phyloP scores from a whole-genome alignment of 1,140 invertebrate species.

The Trichogramma pretiosum region DNA sequence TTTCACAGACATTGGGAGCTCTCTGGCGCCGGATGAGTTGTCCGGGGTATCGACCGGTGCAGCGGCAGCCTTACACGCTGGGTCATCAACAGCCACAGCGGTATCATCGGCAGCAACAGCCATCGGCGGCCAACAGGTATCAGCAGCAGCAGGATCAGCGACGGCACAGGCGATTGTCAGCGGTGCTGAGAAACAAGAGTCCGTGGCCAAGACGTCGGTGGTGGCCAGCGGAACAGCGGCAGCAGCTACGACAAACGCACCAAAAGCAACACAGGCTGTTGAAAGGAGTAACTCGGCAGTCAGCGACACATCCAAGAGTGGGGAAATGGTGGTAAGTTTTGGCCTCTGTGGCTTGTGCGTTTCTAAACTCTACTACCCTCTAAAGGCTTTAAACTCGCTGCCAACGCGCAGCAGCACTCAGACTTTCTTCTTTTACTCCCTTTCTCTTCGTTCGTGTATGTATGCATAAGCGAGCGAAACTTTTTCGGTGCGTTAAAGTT shows the following conservation, averaged over 20 bases:
- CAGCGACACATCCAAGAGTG: slow-evolving; percentile 64
- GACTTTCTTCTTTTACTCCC: no score
- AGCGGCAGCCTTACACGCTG: slow-evolving; percentile 30
- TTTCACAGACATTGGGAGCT: slow-evolving; percentile 37
- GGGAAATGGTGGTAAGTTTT: slow-evolving; percentile 60
- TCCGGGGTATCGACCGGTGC: slow-evolving; percentile 38
- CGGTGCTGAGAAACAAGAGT: not conserved
- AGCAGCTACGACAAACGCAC: slow-evolving; percentile 26
- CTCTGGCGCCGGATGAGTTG: slow-evolving; percentile 41
- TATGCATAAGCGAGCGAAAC: no score
- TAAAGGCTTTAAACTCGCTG: no score
- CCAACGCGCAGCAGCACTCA: no score
- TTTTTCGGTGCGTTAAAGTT: no score
- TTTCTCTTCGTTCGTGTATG: no score
- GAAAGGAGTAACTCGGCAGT: slow-evolving; percentile 59
- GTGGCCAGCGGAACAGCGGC: slow-evolving; percentile 25
- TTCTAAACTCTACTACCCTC: no score
- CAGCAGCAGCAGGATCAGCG: not conserved
- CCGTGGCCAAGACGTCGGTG: not conserved
- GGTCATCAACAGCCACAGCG: not conserved
- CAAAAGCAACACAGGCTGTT: slow-evolving; percentile 33
- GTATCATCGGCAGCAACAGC: not conserved
- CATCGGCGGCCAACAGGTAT: slow-evolving; percentile 24
- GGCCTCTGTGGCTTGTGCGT: slow-evolving; percentile 7
- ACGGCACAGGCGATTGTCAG: not conserved